phyloP scores from a whole-genome alignment of 2,888 invertebrate genomes.

The Blastobasis lacticolella region DNA sequence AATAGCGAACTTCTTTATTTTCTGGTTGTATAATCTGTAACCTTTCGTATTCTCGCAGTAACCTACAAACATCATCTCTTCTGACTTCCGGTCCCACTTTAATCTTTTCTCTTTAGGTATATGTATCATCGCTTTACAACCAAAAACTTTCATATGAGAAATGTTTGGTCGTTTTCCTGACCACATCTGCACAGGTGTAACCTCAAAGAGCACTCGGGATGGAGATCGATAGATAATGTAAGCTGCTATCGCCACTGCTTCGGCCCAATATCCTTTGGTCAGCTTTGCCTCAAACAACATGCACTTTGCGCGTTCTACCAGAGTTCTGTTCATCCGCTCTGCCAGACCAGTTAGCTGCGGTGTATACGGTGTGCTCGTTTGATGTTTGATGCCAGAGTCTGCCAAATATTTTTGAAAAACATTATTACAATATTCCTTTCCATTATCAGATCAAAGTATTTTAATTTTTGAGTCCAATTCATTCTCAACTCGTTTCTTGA shows the following conservation, averaged over 20 bases:
- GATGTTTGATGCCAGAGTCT: constrained; percentile 21
- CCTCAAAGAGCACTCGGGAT: background rate
- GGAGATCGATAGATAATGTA: constrained; percentile 8
- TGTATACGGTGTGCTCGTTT: constrained; percentile 20
- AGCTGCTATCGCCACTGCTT: constrained; percentile 3
- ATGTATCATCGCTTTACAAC: constrained; percentile 6
- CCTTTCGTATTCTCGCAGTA: constrained; percentile 10
- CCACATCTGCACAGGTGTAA: constrained; percentile 8
- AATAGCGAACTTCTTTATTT: constrained; percentile 1
- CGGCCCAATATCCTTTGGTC: constrained; percentile 13
- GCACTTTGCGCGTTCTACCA: constrained; percentile 14
- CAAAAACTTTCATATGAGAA: constrained; percentile 8
- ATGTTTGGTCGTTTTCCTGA: constrained; percentile 8
- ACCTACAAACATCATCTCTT: constrained; percentile 7
- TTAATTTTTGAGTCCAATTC: constrained; percentile 7
- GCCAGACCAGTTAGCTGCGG: constrained; percentile 30
- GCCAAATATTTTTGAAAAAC: constrained; percentile 6
- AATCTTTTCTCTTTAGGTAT: constrained; percentile 7
- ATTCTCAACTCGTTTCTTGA: constrained; percentile 11
- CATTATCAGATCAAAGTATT: constrained; percentile 8
- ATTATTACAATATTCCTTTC: constrained; percentile 10
- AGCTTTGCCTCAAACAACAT: constrained; percentile 15
- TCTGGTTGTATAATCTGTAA: constrained; percentile 3
- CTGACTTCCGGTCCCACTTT: constrained; percentile 10
- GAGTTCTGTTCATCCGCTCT: constrained; percentile 21